A percentile compares a stretch with the other conserved stretches of the same genome.
Conservation (phyloP, 2,113 vertebrate species). For the Calyptommatus sinebrachiatus region DNA sequence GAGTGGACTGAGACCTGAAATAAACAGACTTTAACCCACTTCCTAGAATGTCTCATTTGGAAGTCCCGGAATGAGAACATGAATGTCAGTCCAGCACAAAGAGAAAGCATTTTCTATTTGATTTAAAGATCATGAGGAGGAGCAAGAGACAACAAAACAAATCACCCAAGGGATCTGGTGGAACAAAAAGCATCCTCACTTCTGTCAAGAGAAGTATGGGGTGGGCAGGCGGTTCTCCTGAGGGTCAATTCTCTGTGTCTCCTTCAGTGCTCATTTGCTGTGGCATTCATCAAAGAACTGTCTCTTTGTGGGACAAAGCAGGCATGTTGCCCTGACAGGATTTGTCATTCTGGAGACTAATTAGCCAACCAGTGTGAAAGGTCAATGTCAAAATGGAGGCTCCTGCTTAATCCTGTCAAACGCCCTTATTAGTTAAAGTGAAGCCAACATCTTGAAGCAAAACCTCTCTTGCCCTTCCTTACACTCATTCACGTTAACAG, state of each 20-base stretch:
- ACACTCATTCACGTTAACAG: not conserved
- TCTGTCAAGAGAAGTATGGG: too few relatives aligned
- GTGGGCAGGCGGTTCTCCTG: not conserved
- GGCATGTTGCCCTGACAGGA: not conserved
- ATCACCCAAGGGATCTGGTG: not conserved
- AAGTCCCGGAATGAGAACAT: too few relatives aligned
- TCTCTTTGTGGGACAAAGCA: not conserved
- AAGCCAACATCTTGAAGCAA: not conserved
- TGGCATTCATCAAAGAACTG: not conserved
- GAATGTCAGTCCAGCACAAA: too few relatives aligned
- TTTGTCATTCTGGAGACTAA: constrained; percentile 10
- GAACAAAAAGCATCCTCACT: not conserved
- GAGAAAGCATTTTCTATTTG: too few relatives aligned
- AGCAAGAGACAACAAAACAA: not conserved
- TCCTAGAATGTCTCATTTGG: too few relatives aligned
- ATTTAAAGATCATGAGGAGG: too few relatives aligned
- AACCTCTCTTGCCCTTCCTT: not conserved
- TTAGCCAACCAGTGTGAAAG: constrained; percentile 19
- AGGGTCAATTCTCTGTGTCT: not conserved
- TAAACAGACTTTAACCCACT: too few relatives aligned
- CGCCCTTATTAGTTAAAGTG: not conserved
- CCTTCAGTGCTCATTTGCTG: not conserved
- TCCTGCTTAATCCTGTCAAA: not conserved
- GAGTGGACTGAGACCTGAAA: too few relatives aligned
- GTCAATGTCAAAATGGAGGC: constrained; percentile 14